These are phyloP conservation scores for Hiodon alosoides DNA, from an alignment of 2,113 vertebrate genomes.

Conservation along the genomic window DNA sequence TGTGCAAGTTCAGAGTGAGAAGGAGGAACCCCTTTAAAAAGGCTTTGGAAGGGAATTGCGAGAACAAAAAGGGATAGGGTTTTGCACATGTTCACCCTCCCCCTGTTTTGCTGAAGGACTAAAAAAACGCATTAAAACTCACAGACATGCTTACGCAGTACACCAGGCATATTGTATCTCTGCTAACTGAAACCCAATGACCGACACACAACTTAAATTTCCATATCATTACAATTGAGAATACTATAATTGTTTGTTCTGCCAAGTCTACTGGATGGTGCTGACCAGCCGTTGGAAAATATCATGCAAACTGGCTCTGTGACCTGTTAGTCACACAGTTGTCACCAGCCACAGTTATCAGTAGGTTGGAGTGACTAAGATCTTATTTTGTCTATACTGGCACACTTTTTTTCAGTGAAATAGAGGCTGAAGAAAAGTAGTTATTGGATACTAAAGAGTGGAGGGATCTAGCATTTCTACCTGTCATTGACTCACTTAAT, in stretches of 20 bases:
- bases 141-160: background rate
- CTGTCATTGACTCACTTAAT: constrained; percentile 45
- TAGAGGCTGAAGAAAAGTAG: constrained; percentile 30
- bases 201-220: constrained; percentile 47
- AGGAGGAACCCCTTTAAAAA: constrained; percentile 8
- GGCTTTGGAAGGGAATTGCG: constrained; percentile 30
- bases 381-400: constrained; percentile 19
- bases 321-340: background rate
- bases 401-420: constrained; percentile 36
- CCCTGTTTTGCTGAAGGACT: constrained; percentile 4
- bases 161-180: background rate
- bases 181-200: constrained; percentile 37
- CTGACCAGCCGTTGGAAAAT: constrained; percentile 38
- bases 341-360: background rate
- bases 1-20: constrained; percentile 26
- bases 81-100: background rate
- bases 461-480: constrained; percentile 32
- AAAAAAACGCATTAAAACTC: constrained; percentile 14
- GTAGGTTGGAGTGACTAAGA: background rate
- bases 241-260: constrained; percentile 42
- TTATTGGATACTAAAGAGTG: constrained; percentile 38
- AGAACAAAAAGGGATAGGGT: constrained; percentile 34
- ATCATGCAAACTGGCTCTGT: constrained; percentile 35
- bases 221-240: constrained; percentile 43
- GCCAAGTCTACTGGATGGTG: constrained; percentile 44